Evolutionary conservation across 2,888 invertebrate genomes (phyloP).

Genomic region (Belgica antarctica): DNA sequence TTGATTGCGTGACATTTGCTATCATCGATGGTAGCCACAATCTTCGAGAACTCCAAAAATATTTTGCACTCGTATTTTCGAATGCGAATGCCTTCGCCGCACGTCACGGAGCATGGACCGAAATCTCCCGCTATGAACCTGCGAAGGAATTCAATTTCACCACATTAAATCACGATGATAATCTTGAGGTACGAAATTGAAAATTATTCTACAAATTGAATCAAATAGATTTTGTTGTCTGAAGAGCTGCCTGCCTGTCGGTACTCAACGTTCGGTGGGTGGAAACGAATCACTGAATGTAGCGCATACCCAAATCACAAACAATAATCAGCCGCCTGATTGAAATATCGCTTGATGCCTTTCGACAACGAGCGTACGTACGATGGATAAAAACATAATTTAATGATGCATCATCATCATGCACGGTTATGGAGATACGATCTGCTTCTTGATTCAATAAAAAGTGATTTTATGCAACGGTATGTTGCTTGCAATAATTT

Average conservation of each 20-base stretch:
- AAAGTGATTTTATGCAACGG: slow-evolving; percentile 19
- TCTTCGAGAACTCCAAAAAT: slow-evolving; percentile 85
- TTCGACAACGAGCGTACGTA: background rate
- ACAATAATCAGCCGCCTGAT: slow-evolving; percentile 22
- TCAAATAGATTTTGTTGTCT: background rate
- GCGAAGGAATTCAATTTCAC: slow-evolving; percentile 46
- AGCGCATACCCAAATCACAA: background rate
- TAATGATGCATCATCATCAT: slow-evolving; percentile 2
- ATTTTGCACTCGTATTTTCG: slow-evolving; percentile 92
- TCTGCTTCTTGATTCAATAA: slow-evolving; percentile 17
- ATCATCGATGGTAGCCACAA: slow-evolving; percentile 83
- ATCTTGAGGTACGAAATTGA: slow-evolving; percentile 7
- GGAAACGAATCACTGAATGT: background rate
- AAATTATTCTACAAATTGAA: background rate
- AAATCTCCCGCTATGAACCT: slow-evolving; percentile 92
- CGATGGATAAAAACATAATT: background rate
- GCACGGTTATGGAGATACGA: background rate
- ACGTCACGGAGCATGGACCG: slow-evolving; percentile 88
- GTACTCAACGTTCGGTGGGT: background rate
- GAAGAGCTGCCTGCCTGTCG: background rate
- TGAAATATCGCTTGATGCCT: slow-evolving; percentile 20
- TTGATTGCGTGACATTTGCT: slow-evolving; percentile 82
- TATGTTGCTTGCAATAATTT: slow-evolving; percentile 2
- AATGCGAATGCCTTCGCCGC: slow-evolving; percentile 84
- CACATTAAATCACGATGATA: slow-evolving; percentile 7